These are phyloP conservation scores for Trichonephila clavata DNA, from an alignment of 1,140 invertebrate genomes.

Conservation along the genomic window DNA sequence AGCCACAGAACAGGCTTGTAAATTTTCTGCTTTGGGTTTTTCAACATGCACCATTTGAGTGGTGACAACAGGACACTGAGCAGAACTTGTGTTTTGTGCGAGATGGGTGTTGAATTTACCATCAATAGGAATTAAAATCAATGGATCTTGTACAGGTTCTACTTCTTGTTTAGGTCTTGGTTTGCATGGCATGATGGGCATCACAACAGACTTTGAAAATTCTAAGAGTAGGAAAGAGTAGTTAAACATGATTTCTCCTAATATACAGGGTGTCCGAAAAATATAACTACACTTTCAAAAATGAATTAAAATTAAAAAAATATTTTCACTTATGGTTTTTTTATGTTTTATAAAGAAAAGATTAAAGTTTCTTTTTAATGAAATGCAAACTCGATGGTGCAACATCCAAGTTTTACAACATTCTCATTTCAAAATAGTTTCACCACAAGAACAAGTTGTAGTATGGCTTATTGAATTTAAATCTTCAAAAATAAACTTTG, in stretches of 20 bases:
- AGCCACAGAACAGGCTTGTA: slow-evolving; percentile 68
- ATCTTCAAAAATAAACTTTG: too few species aligned
- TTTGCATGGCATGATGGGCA: slow-evolving; percentile 33
- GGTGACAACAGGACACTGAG: not conserved
- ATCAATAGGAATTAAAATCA: slow-evolving; percentile 54
- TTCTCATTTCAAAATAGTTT: too few species aligned
- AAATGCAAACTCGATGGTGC: too few species aligned
- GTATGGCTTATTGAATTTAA: too few species aligned
- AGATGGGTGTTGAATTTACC: slow-evolving; percentile 4
- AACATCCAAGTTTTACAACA: too few species aligned
- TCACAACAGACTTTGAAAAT: slow-evolving; percentile 48
- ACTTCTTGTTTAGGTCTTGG: slow-evolving; percentile 5
- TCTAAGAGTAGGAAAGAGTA: slow-evolving; percentile 38
- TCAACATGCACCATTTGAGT: slow-evolving; percentile 70
- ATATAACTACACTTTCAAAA: too few species aligned
- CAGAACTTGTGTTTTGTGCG: not conserved
- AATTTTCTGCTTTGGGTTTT: slow-evolving; percentile 70
- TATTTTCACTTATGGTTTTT: too few species aligned
- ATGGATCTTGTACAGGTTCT: slow-evolving; percentile 53
- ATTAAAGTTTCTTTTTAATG: too few species aligned
- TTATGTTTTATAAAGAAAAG: too few species aligned
- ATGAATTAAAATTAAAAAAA: too few species aligned
- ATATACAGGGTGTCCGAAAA: not conserved
- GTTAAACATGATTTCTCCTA: not conserved
- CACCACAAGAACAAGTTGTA: too few species aligned